A percentile compares a stretch with the other conserved stretches of the same genome.
These are phyloP conservation scores for Ormyrus nitidulus DNA, from an alignment of 2,888 invertebrate genomes.

Conservation along the genomic window DNA sequence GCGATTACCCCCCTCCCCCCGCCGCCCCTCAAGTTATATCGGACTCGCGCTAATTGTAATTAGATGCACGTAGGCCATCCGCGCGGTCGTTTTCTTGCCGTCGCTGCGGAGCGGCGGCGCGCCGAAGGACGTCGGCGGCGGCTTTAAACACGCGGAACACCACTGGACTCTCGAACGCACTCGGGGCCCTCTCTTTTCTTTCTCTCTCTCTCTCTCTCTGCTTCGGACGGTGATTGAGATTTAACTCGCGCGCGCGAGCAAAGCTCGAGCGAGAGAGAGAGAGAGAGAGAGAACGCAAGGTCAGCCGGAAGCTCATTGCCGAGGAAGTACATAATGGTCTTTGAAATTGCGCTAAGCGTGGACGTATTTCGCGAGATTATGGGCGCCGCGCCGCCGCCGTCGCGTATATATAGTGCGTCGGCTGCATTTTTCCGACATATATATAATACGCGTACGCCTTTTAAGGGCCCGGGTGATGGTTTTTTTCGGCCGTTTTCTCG, in stretches of 20 bases:
- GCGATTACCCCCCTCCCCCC: no score
- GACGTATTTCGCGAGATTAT: no score
- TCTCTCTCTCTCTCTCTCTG: no score
- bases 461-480: no score
- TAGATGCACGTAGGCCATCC: slow-evolving; percentile 40
- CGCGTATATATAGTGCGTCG: no score
- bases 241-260: no score
- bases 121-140: not conserved
- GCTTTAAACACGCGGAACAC: not conserved
- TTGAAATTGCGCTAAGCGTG: slow-evolving; percentile 7
- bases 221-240: no score
- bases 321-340: slow-evolving; percentile 15
- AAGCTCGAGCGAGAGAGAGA: not conserved
- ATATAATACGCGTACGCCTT: no score
- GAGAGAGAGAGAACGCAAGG: slow-evolving; percentile 21
- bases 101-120: not conserved
- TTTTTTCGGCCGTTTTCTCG: no score
- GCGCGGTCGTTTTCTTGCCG: not conserved
- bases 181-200: not conserved
- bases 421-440: no score
- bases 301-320: slow-evolving; percentile 42
- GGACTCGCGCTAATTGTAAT: slow-evolving; percentile 47
- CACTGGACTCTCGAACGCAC: not conserved
- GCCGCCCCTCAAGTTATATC: not conserved
- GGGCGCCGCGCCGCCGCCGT: no score